A percentile compares a stretch with the other conserved stretches of the same genome.
Evolutionary conservation across 2,888 invertebrate genomes (phyloP).

Genomic region (Linnaemya vulpina): DNA sequence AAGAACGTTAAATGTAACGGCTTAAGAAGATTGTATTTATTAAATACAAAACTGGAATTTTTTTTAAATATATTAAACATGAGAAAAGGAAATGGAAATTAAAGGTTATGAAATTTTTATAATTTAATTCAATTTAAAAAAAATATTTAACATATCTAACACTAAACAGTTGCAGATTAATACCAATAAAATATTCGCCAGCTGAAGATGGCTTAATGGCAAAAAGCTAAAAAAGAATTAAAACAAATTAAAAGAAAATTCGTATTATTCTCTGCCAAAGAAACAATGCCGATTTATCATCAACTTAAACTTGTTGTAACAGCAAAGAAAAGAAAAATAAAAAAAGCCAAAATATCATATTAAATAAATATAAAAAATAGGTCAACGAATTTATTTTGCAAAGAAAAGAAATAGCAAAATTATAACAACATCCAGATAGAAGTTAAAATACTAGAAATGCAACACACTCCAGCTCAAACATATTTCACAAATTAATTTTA

Average conservation of each 20-base stretch:
- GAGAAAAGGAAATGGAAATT: neutral
- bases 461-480: constrained; percentile 9
- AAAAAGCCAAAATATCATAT: no score
- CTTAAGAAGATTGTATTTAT: neutral
- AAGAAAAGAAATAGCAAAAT: neutral
- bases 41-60: neutral
- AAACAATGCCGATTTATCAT: constrained; percentile 50
- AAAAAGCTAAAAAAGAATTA: neutral
- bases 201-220: neutral
- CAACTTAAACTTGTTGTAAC: constrained; percentile 31
- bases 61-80: neutral
- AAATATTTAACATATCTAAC: constrained; percentile 4
- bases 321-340: neutral
- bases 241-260: constrained; percentile 7
- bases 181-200: neutral
- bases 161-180: neutral
- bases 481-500: constrained; percentile 28
- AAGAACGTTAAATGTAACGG: neutral
- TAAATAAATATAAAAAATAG: no score
- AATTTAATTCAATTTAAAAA: constrained; percentile 13
- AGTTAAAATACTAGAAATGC: constrained; percentile 12
- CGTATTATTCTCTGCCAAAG: constrained; percentile 23
- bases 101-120: neutral
- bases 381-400: constrained; percentile 40
- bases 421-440: constrained; percentile 35